Base-by-base conservation (phyloP, 1,140 invertebrate genomes). In the Aporrectodea caliginosa region DNA sequence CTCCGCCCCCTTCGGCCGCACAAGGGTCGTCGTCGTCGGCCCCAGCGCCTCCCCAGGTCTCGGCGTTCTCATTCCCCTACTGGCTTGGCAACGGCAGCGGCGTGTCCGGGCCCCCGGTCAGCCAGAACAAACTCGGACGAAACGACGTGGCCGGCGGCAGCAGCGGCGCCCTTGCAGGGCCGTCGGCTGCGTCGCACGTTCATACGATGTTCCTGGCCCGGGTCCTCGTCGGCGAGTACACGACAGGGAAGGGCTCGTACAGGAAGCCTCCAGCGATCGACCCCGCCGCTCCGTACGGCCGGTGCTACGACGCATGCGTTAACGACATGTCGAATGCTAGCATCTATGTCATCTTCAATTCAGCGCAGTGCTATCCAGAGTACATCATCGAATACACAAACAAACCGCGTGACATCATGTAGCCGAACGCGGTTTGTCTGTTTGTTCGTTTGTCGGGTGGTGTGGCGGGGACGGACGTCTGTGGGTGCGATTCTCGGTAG, bases 321-420 rank as follows among this genome's bases (percentile, higher is more conserved):
- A 83, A 86, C 78, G 79, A 83, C 78, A 43, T 77, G 22, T 32
- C 43, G 0, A 75, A 78, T 30, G 84, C 85, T 0, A 80, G 81
- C n/a, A 84, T 86, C 58, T 85, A 82, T 81, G 85, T 86, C 14
- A 84, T 85, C 75, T 86, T 86, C 83, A 84, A 86, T 58, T 82
- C 75, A 74, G 70, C 82, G 22, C 85, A 86, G 73, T 83, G 83
- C 6, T 86, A 86, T 70, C 85, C 85, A 2, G 84, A 85, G 78
- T 86, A 85, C 70, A 35, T 86, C 2, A 80, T 86, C 33, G 84
- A 85, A 76, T 85, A 85, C 69, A 81, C 80, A 16, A 78, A 81
- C 35, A 76, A n/a, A n/a, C n/a, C n/a, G n/a, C n/a, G n/a, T n/a
- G n/a, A n/a, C n/a, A n/a, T n/a, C n/a, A n/a, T n/a, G n/a, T n/a